These are phyloP conservation scores for Aplochiton taeniatus DNA, from an alignment of 2,797 vertebrate genomes.

Conservation along the genomic window DNA sequence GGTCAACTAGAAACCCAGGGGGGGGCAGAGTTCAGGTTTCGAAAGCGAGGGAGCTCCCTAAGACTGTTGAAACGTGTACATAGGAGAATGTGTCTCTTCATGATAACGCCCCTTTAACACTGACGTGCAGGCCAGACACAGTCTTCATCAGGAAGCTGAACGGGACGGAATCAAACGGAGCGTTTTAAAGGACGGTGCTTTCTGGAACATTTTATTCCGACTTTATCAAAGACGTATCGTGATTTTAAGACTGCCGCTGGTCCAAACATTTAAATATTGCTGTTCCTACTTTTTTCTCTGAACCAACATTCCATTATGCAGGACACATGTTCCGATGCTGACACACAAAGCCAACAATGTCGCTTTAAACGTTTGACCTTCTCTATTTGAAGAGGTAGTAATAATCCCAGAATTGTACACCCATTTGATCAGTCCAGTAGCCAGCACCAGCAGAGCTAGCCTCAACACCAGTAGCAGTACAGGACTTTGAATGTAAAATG, in stretches of 20 bases:
- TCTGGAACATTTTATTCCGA: slow-evolving; percentile 40
- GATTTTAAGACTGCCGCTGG: slow-evolving; percentile 7
- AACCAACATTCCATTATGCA: slow-evolving; percentile 33
- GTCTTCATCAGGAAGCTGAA: slow-evolving; percentile 22
- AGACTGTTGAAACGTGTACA: slow-evolving; percentile 47
- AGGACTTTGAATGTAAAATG: slow-evolving; percentile 64
- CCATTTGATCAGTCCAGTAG: slow-evolving; percentile 11
- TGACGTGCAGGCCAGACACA: slow-evolving; percentile 1
- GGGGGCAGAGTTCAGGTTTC: background rate
- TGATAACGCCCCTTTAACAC: slow-evolving; percentile 15
- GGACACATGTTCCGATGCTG: background rate
- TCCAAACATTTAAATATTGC: slow-evolving; percentile 18
- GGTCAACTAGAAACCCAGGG: slow-evolving; percentile 62
- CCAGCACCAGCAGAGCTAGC: slow-evolving; percentile 55
- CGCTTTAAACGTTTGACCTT: slow-evolving; percentile 18
- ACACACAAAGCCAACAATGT: slow-evolving; percentile 29
- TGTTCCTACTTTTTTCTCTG: background rate
- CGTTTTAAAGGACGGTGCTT: slow-evolving; percentile 21
- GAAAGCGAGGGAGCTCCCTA: background rate
- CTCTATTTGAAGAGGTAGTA: slow-evolving; percentile 7
- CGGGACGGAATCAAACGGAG: no score
- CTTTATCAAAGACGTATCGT: slow-evolving; percentile 32
- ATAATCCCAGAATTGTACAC: slow-evolving; percentile 44
- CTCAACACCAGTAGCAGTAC: slow-evolving; percentile 56
- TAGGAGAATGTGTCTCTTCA: slow-evolving; percentile 52